phyloP scores from a whole-genome alignment of 2,888 invertebrate species.

The Nymphalis urticae region DNA sequence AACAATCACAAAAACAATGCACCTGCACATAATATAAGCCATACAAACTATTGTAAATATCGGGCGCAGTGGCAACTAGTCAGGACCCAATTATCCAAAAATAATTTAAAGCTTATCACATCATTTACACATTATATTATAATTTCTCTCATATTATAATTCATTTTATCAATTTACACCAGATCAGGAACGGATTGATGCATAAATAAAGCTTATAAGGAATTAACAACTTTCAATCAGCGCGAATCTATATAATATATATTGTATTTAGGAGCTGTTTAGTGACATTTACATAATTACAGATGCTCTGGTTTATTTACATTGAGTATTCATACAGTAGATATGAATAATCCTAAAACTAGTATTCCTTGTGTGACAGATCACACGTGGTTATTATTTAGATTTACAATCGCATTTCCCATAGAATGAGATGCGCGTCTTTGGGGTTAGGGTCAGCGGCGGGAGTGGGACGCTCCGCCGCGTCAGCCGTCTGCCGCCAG shows the following conservation, averaged over 20 bases:
- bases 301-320: slow-evolving; percentile 48
- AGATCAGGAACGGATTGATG: slow-evolving; percentile 34
- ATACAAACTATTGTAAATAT: slow-evolving; percentile 51
- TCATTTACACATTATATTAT: slow-evolving; percentile 59
- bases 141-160: slow-evolving; percentile 42
- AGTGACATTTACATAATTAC: slow-evolving; percentile 54
- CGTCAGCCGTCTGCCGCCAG: slow-evolving; percentile 89
- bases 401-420: slow-evolving; percentile 85
- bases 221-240: slow-evolving; percentile 24
- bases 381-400: slow-evolving; percentile 1
- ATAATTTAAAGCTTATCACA: slow-evolving; percentile 80
- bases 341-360: background rate
- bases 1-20: slow-evolving; percentile 72
- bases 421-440: slow-evolving; percentile 94
- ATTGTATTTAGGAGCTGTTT: slow-evolving; percentile 36
- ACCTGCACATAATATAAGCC: slow-evolving; percentile 59
- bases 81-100: slow-evolving; percentile 61
- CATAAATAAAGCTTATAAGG: slow-evolving; percentile 40
- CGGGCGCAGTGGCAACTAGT: slow-evolving; percentile 49
- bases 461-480: slow-evolving; percentile 78
- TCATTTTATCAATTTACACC: slow-evolving; percentile 16
- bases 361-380: background rate
- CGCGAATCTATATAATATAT: slow-evolving; percentile 41
- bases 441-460: slow-evolving; percentile 88
- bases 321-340: slow-evolving; percentile 13